These are phyloP conservation scores for Pantherophis alleghaniensis DNA, from an alignment of 2,797 vertebrate genomes.

Conservation along the genomic window DNA sequence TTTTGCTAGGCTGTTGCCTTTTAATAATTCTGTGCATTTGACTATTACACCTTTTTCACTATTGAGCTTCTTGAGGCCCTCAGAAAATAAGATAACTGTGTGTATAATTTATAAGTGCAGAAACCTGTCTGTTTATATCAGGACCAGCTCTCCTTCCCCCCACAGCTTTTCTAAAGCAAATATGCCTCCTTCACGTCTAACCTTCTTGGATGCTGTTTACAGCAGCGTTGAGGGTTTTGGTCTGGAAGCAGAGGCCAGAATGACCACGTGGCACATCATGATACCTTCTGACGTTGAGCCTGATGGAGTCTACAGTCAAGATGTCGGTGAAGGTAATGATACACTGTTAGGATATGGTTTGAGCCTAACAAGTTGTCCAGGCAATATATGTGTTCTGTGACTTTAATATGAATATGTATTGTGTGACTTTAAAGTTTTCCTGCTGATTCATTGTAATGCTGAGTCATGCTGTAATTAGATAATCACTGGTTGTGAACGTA, in stretches of 20 bases:
- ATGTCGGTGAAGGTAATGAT: constrained; percentile 91
- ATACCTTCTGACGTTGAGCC: constrained; percentile 90
- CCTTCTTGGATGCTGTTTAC: constrained; percentile 56
- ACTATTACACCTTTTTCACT: neutral
- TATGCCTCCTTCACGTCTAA: constrained; percentile 22
- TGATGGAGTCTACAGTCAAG: constrained; percentile 86
- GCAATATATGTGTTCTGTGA: no score
- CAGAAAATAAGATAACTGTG: neutral
- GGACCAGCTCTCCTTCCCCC: no score
- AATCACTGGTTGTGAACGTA: no score
- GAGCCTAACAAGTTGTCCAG: no score
- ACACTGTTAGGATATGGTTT: no score
- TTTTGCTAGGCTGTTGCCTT: neutral
- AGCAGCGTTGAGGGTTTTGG: constrained; percentile 96
- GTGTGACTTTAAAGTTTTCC: no score
- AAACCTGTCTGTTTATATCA: neutral
- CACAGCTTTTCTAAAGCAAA: neutral
- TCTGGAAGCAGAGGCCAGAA: constrained; percentile 95
- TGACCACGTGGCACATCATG: constrained; percentile 99
- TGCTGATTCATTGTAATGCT: no score
- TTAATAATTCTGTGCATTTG: neutral
- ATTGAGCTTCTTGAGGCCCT: neutral
- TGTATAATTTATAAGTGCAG: neutral
- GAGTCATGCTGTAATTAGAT: no score
- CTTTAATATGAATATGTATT: no score